phyloP scores from a whole-genome alignment of 2,113 vertebrate genomes.

The Amblyopsis rosae region DNA sequence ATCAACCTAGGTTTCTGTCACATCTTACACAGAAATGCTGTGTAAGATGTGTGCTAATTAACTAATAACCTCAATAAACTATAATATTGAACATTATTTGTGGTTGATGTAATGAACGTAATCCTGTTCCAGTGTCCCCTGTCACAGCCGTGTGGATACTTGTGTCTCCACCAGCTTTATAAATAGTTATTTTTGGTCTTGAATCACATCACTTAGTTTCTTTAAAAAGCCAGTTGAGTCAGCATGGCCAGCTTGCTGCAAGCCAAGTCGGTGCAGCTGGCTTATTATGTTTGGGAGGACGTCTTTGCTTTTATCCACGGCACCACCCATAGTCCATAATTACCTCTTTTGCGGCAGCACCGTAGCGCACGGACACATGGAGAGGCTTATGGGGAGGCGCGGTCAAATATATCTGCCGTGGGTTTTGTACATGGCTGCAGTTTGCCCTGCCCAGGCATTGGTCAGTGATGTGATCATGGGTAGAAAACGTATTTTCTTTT shows the following conservation, averaged over 20 bases:
- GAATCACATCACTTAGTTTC: slow-evolving; percentile 54
- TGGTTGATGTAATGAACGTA: slow-evolving; percentile 49
- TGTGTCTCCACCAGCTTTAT: slow-evolving; percentile 43
- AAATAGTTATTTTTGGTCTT: slow-evolving; percentile 62
- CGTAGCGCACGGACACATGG: slow-evolving; percentile 48
- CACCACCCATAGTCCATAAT: slow-evolving; percentile 63
- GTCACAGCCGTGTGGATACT: slow-evolving; percentile 39
- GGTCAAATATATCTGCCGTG: slow-evolving; percentile 37
- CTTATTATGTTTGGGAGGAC: slow-evolving; percentile 67
- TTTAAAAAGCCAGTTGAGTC: slow-evolving; percentile 55
- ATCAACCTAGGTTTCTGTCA: neutral
- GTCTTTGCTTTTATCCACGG: slow-evolving; percentile 55
- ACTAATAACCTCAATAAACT: slow-evolving; percentile 3
- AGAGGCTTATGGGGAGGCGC: slow-evolving; percentile 23
- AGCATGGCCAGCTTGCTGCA: slow-evolving; percentile 40
- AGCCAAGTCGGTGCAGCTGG: slow-evolving; percentile 60
- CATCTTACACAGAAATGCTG: neutral
- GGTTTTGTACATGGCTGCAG: slow-evolving; percentile 20
- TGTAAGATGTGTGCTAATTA: neutral
- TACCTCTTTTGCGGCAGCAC: slow-evolving; percentile 58
- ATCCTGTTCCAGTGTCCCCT: slow-evolving; percentile 27
- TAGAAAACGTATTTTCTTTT: slow-evolving; percentile 14
- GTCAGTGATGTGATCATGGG: slow-evolving; percentile 49
- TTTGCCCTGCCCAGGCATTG: slow-evolving; percentile 45
- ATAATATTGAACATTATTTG: slow-evolving; percentile 29